Evolutionary conservation across 2,888 invertebrate species (phyloP), one percentile per base, ranked within the genome.

Genomic region (Agrochola litura): DNA sequence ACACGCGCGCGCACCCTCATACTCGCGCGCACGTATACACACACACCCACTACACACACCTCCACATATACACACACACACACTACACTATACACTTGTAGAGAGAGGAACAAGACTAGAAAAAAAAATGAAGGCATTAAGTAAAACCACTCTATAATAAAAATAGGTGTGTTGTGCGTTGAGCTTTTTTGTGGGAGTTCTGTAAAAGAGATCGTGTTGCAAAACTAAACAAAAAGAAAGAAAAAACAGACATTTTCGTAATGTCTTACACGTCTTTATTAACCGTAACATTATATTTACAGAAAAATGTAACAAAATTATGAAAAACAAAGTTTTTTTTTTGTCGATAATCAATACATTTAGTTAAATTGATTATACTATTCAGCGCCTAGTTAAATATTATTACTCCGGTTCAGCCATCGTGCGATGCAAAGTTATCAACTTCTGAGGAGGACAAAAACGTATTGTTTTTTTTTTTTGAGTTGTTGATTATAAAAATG

Each of bases 321-420:
- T 64, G 19, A 19, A 37, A 61, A 22, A 60, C 25, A 3, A 2
- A 2, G 1, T 37, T 37, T 37, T 37, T 37, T 37, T 37, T 37
- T n/a, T n/a, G n/a, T n/a, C n/a, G n/a, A n/a, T n/a, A 37, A 37
- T 37, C 2, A 2, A 37, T 37, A 37, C 37, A 3, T 37, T 37
- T 49, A 49, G 6, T 19, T 30, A 49, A 37, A 37, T 63, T 3
- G 0, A 9, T 14, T n/a, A 30, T 1, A 56, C 10, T 54, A n/a
- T 25, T 6, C 10, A 74, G 63, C 79, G 79, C 77, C 70, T 79
- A n/a, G 30, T 52, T 52, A 43, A 77, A 70, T 58, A 52, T 43
- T 30, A 2, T 19, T 16, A 56, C 14, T 41, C 4, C 41, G 22
- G 0, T 41, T 76, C 8, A n/a, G 41, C 22, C 10, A 22, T 2